Percentiles rank a stretch among this genome's conserved stretches.
These are phyloP conservation scores for Chaunax sp. DNA, from an alignment of 2,797 vertebrate genomes.

Conservation along the genomic window DNA sequence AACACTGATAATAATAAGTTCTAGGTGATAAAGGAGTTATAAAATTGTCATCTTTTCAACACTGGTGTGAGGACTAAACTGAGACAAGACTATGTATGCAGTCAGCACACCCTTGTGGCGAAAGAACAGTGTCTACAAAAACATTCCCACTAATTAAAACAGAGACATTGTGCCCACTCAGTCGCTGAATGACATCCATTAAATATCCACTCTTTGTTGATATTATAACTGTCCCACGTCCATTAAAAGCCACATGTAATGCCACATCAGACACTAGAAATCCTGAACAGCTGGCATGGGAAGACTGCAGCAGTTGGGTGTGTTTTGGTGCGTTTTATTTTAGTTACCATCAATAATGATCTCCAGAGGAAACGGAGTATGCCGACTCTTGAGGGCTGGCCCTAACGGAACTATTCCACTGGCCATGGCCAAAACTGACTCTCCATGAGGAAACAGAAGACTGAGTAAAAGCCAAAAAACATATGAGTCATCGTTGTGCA, in stretches of 20 bases:
- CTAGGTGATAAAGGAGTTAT: background rate
- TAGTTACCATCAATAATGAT: conserved; percentile 46
- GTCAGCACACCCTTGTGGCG: conserved; percentile 77
- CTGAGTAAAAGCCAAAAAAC: conserved; percentile 62
- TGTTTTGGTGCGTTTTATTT: conserved; percentile 36
- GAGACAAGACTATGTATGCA: conserved; percentile 10
- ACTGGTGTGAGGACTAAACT: conserved; percentile 11
- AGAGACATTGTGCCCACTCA: conserved; percentile 1
- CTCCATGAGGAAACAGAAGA: conserved; percentile 65
- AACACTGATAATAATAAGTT: background rate
- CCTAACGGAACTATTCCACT: conserved; percentile 59
- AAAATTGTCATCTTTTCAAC: conserved; percentile 5
- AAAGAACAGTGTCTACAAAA: conserved; percentile 44
- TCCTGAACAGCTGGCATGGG: conserved; percentile 28
- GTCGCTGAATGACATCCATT: conserved; percentile 6
- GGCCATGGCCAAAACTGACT: conserved; percentile 57
- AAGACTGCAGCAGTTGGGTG: background rate
- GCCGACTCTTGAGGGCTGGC: conserved; percentile 51
- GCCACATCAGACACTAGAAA: conserved; percentile 31
- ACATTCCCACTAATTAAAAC: conserved; percentile 34
- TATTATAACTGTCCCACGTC: background rate
- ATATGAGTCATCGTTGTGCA: conserved; percentile 72
- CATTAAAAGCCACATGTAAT: conserved; percentile 30
- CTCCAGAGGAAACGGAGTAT: conserved; percentile 46
- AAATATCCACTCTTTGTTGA: background rate